Evolutionary conservation across 1,140 invertebrate species (phyloP).

Genomic region (Metopolophium dirhodum): DNA sequence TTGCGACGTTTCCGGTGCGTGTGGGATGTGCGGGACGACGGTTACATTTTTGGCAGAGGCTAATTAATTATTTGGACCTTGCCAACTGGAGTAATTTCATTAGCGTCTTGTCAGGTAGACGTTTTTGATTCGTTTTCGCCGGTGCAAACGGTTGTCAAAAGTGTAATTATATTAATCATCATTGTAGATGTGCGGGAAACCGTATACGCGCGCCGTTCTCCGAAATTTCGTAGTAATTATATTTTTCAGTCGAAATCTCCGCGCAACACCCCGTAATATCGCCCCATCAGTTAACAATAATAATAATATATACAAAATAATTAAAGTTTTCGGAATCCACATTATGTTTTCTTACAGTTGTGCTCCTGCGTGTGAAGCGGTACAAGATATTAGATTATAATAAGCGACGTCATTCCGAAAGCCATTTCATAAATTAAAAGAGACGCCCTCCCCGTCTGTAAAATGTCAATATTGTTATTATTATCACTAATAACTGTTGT

Average conservation of each 20-base stretch:
- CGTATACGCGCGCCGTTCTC: neutral
- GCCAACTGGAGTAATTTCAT: conserved; percentile 33
- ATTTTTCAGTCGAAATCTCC: neutral
- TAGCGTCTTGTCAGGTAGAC: neutral
- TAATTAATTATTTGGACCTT: conserved; percentile 39
- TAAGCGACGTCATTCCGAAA: neutral
- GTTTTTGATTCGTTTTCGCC: conserved; percentile 17
- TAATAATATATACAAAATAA: neutral
- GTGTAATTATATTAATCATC: neutral
- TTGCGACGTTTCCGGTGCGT: neutral
- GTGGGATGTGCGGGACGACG: no score
- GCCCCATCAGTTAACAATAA: no score
- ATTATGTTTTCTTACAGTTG: neutral
- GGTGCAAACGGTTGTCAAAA: neutral
- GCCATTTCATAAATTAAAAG: neutral
- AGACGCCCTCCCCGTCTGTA: neutral
- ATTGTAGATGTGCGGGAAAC: neutral
- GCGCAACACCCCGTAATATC: neutral
- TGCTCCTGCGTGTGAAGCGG: neutral
- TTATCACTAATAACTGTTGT: neutral
- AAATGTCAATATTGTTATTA: neutral
- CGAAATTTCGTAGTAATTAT: neutral
- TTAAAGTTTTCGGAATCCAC: neutral
- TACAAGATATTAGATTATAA: neutral
- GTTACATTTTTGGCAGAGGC: neutral